A percentile compares a stretch with the other conserved stretches of the same genome.
Conservation (phyloP, 2,888 invertebrate species). For the Thecophora atra region DNA sequence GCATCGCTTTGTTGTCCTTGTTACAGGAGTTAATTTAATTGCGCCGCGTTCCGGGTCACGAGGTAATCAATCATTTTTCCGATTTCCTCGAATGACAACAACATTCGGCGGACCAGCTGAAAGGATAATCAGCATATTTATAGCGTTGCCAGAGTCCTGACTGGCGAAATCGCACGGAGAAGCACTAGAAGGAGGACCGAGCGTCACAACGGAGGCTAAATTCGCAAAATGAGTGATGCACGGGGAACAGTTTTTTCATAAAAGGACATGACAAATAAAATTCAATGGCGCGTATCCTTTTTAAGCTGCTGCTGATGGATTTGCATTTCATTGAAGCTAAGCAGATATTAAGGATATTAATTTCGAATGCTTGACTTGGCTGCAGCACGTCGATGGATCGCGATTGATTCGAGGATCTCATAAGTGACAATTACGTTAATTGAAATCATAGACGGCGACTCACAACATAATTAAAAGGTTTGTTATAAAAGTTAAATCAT, state of each 20-base stretch:
- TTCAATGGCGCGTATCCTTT: constrained; percentile 26
- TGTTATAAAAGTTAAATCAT: too few species aligned
- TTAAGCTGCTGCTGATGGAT: constrained; percentile 9
- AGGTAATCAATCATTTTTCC: constrained; percentile 34
- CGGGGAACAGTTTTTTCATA: constrained; percentile 20
- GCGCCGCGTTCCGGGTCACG: constrained; percentile 10
- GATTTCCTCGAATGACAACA: constrained; percentile 29
- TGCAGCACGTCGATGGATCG: too few species aligned
- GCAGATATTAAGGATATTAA: constrained; percentile 10
- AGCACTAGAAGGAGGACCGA: neutral
- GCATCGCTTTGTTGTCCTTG: neutral
- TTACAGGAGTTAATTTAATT: constrained; percentile 21
- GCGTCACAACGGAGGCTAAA: neutral
- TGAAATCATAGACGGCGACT: too few species aligned
- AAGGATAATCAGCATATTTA: constrained; percentile 32
- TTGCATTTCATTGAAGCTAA: neutral
- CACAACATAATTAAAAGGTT: too few species aligned
- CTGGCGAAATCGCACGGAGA: constrained; percentile 16
- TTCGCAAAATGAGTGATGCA: neutral
- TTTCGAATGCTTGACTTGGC: constrained; percentile 9
- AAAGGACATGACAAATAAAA: constrained; percentile 27
- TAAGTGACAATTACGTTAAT: too few species aligned
- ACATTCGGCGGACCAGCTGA: constrained; percentile 6
- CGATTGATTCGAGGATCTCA: too few species aligned
- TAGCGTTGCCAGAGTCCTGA: constrained; percentile 4